Base-by-base conservation (phyloP, 2,797 vertebrate genomes). In the Cottoperca gobio region DNA sequence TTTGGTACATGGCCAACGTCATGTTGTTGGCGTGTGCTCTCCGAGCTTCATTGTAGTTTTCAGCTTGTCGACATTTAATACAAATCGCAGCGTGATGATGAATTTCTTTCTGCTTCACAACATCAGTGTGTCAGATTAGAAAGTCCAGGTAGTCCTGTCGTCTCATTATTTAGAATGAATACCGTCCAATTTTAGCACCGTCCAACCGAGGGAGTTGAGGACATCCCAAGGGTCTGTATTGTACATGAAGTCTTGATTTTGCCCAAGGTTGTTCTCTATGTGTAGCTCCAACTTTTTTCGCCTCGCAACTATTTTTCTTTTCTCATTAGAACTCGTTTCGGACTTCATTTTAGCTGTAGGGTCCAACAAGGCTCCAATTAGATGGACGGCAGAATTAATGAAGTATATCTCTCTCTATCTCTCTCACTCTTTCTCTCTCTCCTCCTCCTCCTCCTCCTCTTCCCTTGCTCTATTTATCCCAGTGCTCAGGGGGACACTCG, bases 401-500 rank as follows among this genome's bases (percentile, higher is more conserved):
- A 91, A 92, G 84, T 91, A 87, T 91, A 60, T 85, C 88, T 88
- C 81, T 89, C 81, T 77, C 28, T 62, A 59, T 53, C 13, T 68
- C n/a, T 59, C 48, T 52, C 39, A 43, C 31, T 62, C 74, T 73
- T 81, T 35, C 35, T 26, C 60, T 57, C 77, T 57, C 61, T 80
- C 33, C 31, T 76, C 76, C 55, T 70, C 62, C 79, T 87, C 85
- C 85, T 90, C 89, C 87, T 86, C 88, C 73, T 90, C 90, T 87
- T 91, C 93, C 85, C 85, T 89, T 91, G 94, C 93, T 95, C 93
- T 95, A 94, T 95, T 95, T 95, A 94, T 93, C 92, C 89, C 81
- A 81, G 88, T 88, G 94, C 94, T 95, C 90, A 92, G 87, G 94
- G 93, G 94, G 94, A 95, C 93, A 94, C 85, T 91, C 91, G 92